Evolutionary conservation across 2,797 vertebrate species (phyloP).

Genomic region (Mormyrops boulengeri): DNA sequence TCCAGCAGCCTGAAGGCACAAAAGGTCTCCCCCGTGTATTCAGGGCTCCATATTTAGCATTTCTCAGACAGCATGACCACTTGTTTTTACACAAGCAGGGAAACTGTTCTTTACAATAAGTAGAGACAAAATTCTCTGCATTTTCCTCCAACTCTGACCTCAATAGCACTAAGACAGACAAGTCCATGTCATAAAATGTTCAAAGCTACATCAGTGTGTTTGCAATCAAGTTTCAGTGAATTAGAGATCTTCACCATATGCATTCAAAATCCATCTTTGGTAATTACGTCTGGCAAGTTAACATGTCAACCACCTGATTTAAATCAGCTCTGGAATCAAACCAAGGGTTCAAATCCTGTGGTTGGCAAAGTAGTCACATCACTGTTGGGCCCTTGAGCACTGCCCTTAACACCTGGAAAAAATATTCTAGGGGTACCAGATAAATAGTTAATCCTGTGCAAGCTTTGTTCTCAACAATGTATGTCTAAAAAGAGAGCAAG

Average conservation of each 20-base stretch:
- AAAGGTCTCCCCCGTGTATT: background rate
- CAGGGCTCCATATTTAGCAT: background rate
- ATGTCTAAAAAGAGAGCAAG: background rate
- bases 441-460: background rate
- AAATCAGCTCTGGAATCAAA: background rate
- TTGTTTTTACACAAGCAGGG: background rate
- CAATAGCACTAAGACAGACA: background rate
- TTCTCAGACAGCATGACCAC: background rate
- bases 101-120: background rate
- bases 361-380: background rate
- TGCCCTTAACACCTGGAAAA: background rate
- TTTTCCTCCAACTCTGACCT: background rate
- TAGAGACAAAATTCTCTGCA: background rate
- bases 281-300: background rate
- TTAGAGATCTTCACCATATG: background rate
- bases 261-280: background rate
- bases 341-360: background rate
- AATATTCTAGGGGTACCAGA: background rate
- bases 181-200: background rate
- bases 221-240: background rate
- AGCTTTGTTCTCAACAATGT: background rate
- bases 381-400: background rate
- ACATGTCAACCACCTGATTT: background rate
- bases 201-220: background rate
- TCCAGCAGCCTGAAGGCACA: constrained; percentile 3